These are phyloP conservation scores for Leucoraja ocellata DNA, from an alignment of 2,797 vertebrate species.

Conservation along the genomic window DNA sequence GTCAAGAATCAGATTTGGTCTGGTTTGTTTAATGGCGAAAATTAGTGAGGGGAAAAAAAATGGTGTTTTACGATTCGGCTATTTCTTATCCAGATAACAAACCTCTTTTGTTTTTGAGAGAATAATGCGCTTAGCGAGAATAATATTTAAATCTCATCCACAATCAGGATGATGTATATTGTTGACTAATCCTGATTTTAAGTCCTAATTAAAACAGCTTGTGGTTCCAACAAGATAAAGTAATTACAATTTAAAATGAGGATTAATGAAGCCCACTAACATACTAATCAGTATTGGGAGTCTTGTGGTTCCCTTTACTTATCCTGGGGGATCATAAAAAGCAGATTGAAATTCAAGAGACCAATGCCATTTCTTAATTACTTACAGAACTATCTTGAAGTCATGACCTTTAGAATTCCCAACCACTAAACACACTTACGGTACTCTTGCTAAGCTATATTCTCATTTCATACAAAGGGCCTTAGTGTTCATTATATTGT, in stretches of 20 bases:
- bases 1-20: neutral
- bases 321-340: constrained; percentile 24
- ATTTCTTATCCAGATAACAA: constrained; percentile 17
- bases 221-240: constrained; percentile 36
- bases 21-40: neutral
- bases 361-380: constrained; percentile 35
- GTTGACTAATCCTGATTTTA: constrained; percentile 37
- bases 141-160: constrained; percentile 32
- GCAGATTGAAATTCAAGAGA: constrained; percentile 33
- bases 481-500: constrained; percentile 15
- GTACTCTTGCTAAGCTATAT: neutral
- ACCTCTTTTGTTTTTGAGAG: neutral
- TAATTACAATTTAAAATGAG: constrained; percentile 37
- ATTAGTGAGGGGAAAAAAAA: neutral
- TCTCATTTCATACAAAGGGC: constrained; percentile 3
- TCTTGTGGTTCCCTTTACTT: neutral
- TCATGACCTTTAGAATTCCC: constrained; percentile 7
- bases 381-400: constrained; percentile 26
- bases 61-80: neutral
- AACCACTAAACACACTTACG: neutral
- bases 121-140: neutral
- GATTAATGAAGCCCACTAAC: constrained; percentile 29
- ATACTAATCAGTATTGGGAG: constrained; percentile 34
- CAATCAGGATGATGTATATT: constrained; percentile 12
- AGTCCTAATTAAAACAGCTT: constrained; percentile 27